Conservation (phyloP, 2,888 invertebrate species). For the Pachliopta kotzebuea region DNA sequence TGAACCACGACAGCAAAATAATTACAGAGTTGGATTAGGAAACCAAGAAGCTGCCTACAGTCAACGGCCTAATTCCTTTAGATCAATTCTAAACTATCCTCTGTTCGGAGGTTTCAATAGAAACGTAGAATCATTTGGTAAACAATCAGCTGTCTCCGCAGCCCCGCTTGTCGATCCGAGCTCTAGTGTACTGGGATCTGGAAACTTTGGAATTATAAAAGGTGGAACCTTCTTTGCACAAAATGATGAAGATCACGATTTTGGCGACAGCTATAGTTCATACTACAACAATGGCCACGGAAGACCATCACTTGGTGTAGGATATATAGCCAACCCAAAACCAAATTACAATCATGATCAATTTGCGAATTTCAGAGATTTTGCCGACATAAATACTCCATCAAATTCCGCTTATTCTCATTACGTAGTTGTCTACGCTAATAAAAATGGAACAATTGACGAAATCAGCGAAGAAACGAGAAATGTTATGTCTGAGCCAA, state of each 20-base stretch:
- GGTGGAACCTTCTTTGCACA: slow-evolving; percentile 93
- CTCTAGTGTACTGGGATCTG: slow-evolving; percentile 87
- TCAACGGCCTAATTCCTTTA: slow-evolving; percentile 78
- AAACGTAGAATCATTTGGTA: slow-evolving; percentile 62
- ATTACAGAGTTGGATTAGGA: slow-evolving; percentile 80
- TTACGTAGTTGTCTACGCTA: slow-evolving; percentile 90
- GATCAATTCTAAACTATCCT: slow-evolving; percentile 70
- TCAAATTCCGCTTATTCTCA: slow-evolving; percentile 90
- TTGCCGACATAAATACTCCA: slow-evolving; percentile 91
- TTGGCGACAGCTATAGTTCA: slow-evolving; percentile 80
- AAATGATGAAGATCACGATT: slow-evolving; percentile 83
- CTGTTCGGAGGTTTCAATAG: slow-evolving; percentile 64
- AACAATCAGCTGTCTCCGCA: slow-evolving; percentile 56
- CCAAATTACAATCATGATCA: slow-evolving; percentile 90
- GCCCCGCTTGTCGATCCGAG: slow-evolving; percentile 75
- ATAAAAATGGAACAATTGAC: slow-evolving; percentile 86
- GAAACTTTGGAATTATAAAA: slow-evolving; percentile 92
- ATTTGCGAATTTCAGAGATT: slow-evolving; percentile 94
- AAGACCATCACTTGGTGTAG: slow-evolving; percentile 82
- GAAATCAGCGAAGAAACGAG: slow-evolving; percentile 71
- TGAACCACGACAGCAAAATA: slow-evolving; percentile 74
- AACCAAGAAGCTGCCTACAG: slow-evolving; percentile 82
- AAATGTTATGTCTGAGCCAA: slow-evolving; percentile 80
- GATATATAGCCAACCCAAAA: slow-evolving; percentile 84
- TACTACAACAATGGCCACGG: slow-evolving; percentile 86